phyloP scores from a whole-genome alignment of 2,797 vertebrate species.

The Hydrocynus forskahlii region DNA sequence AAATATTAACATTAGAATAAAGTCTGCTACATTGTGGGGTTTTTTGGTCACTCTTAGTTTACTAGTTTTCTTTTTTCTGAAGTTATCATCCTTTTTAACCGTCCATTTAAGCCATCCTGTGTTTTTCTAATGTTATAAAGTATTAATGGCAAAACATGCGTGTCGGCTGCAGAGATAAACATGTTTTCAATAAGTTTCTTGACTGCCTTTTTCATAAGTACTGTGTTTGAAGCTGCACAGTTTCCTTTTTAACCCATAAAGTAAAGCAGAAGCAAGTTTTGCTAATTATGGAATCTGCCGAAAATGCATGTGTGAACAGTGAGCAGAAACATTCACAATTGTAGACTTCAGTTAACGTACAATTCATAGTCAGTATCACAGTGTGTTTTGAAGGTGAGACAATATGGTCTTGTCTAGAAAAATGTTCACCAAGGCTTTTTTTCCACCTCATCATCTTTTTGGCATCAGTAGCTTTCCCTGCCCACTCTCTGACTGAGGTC shows the following conservation, averaged over 20 bases:
- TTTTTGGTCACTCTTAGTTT: no score
- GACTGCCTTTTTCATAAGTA: background rate
- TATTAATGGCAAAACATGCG: background rate
- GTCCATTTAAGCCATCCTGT: background rate
- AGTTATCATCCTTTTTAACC: no score
- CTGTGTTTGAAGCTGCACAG: background rate
- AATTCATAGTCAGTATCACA: background rate
- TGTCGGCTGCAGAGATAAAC: no score
- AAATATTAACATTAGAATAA: no score
- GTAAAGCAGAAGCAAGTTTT: background rate
- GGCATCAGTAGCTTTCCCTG: background rate
- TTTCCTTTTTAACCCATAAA: background rate
- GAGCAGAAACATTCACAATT: background rate
- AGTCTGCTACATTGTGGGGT: no score
- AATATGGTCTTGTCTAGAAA: background rate
- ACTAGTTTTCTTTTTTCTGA: no score
- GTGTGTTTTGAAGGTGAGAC: background rate
- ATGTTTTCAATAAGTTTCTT: background rate
- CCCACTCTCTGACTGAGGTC: background rate
- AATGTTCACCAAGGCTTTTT: background rate
- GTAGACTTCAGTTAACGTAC: background rate
- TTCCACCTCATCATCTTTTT: background rate
- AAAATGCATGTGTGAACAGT: background rate
- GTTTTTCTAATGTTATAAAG: background rate
- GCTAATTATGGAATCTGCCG: background rate